These are phyloP conservation scores for Pelmatolapia mariae DNA, from an alignment of 2,113 vertebrate genomes.

Conservation along the genomic window DNA sequence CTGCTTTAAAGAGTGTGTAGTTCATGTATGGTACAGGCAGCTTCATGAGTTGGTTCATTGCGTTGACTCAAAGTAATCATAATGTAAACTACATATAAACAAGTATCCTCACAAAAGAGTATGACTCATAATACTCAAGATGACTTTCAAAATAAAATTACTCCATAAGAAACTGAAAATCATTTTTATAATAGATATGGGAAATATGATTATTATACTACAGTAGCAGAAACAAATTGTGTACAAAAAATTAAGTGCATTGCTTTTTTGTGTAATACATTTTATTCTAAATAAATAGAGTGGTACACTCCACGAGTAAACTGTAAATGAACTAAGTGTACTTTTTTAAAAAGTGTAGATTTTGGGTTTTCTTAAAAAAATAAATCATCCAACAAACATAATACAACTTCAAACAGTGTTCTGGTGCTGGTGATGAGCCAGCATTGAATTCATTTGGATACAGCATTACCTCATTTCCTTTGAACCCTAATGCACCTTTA, in stretches of 20 bases:
- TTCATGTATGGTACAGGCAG: not conserved
- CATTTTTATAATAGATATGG: not conserved
- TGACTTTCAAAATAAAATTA: not conserved
- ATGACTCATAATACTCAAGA: not conserved
- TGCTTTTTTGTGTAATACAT: not conserved
- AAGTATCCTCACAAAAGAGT: not conserved
- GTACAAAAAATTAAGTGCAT: not conserved
- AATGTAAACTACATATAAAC: not conserved
- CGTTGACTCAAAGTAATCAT: not conserved
- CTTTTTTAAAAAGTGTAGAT: not conserved
- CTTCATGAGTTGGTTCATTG: not conserved
- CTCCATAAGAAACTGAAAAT: rapidly evolving
- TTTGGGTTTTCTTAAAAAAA: not conserved
- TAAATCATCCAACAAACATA: not conserved
- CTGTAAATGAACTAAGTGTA: not conserved
- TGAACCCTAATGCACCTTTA: not conserved
- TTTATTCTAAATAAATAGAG: not conserved
- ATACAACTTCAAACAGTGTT: rapidly evolving
- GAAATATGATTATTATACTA: not conserved
- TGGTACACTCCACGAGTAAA: rapidly evolving
- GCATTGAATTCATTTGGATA: not conserved
- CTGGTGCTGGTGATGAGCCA: not conserved
- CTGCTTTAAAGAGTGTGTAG: not conserved
- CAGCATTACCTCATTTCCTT: not conserved
- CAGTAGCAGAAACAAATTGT: not conserved